Base-by-base conservation (phyloP, 2,888 invertebrate genomes). In the Cordilura impudica region DNA sequence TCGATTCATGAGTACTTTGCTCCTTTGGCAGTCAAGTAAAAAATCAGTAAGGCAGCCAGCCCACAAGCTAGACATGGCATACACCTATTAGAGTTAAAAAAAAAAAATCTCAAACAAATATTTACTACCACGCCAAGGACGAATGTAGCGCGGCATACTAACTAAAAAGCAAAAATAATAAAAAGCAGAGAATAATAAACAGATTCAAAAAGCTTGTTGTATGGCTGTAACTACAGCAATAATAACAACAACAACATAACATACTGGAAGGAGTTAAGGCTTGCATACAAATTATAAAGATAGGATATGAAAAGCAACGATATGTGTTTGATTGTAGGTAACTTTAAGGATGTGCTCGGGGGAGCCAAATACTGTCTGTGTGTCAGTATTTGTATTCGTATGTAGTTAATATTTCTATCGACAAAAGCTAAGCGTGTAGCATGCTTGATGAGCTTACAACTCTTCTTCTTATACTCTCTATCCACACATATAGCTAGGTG, bases 101-200 rank as follows among this genome's bases (percentile, higher is more conserved):
- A n/a, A n/a, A n/a, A n/a, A n/a, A n/a, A 61, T 47, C 58, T 75
- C 63, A 53, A 72, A 79, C 75, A 69, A 53, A 65, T 71, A n/a
- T n/a, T n/a, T n/a, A 60, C 66, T 47, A 72, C 72, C 66, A 77
- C 82, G 85, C 85, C 87, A 89, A 87, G 88, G 87, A 88, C 87
- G 87, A 88, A 86, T 84, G 83, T 85, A 84, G 84, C 85, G 86
- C 86, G 86, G 86, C 86, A 88, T 87, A 87, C 85, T 84, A 87
- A 87, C 86, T 84, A 56, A 61, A 61, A 8, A 23, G 14, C 7
- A 61, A 47, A 31, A 31, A 14, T 2, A 19, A 31, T 21, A 43
- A 45, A 53, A 35, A 21, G 23, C 23, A 51, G n/a, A n/a, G n/a
- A n/a, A n/a, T n/a, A n/a, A n/a, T n/a, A n/a, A n/a, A n/a, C n/a